phyloP scores from a whole-genome alignment of 2,888 invertebrate genomes.

The Archips crataeganus region DNA sequence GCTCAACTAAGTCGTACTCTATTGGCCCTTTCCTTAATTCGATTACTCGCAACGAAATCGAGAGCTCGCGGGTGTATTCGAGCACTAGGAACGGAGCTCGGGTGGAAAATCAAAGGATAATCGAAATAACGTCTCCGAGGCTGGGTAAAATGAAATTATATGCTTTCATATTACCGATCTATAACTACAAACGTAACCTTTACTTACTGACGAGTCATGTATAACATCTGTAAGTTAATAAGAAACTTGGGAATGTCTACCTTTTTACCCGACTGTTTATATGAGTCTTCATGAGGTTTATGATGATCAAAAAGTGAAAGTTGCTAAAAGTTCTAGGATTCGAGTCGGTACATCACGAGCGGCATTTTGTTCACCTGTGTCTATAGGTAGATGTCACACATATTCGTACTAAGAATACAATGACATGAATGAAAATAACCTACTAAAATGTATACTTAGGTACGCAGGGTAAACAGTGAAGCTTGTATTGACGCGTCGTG shows the following conservation, averaged over 20 bases:
- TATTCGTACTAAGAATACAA: background rate
- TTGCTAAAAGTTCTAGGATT: too few relatives aligned
- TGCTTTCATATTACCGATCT: constrained; percentile 56
- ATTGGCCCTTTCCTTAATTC: constrained; percentile 62
- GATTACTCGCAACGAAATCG: constrained; percentile 62
- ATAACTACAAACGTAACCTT: constrained; percentile 34
- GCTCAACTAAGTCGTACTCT: constrained; percentile 60
- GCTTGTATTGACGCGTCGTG: background rate
- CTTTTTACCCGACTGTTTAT: background rate
- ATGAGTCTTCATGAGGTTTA: background rate
- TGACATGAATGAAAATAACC: background rate
- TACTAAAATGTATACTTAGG: background rate
- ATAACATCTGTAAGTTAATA: background rate
- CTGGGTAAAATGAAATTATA: constrained; percentile 63
- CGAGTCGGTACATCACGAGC: background rate
- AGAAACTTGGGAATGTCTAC: background rate
- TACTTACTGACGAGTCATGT: background rate
- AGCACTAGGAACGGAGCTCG: constrained; percentile 57
- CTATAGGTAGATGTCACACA: too few relatives aligned
- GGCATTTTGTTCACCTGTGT: background rate
- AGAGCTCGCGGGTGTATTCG: constrained; percentile 56
- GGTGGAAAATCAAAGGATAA: constrained; percentile 70
- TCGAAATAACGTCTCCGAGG: constrained; percentile 63
- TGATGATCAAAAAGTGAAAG: too few relatives aligned
- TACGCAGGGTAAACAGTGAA: background rate